These are phyloP conservation scores for Meghimatium bilineatum DNA, from an alignment of 2,888 invertebrate species.

Conservation along the genomic window DNA sequence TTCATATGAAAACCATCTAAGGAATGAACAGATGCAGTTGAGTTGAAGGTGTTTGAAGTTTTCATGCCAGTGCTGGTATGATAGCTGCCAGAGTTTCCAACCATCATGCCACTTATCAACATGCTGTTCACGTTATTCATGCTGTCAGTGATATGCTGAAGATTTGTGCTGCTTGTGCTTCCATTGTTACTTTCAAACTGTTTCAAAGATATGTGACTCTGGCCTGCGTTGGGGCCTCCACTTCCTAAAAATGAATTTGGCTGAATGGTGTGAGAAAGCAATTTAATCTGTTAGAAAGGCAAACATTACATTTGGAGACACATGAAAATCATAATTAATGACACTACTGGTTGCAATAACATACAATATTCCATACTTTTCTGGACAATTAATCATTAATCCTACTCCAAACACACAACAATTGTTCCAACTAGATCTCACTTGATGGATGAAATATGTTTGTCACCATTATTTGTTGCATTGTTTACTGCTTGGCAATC, in stretches of 20 bases:
- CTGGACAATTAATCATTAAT: no score
- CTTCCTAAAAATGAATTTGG: conserved; percentile 22
- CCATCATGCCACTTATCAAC: neutral
- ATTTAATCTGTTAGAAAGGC: conserved; percentile 28
- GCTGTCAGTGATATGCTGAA: neutral
- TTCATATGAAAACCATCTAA: neutral
- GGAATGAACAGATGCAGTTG: neutral
- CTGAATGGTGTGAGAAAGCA: conserved; percentile 29
- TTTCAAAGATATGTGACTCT: conserved; percentile 22
- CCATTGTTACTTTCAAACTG: conserved; percentile 13
- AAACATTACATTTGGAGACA: no score
- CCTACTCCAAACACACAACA: no score
- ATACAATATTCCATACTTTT: no score
- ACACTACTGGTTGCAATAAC: no score
- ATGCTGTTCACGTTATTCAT: neutral
- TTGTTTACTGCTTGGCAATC: no score
- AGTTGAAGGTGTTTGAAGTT: neutral
- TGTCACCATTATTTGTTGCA: no score
- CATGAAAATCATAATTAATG: no score
- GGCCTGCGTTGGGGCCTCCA: neutral
- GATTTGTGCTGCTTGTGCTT: neutral
- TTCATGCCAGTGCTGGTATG: neutral
- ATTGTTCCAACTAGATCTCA: no score
- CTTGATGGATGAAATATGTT: no score
- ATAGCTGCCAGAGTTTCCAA: conserved; percentile 10